Conservation (phyloP, 2,113 vertebrate species). For the Pandion haliaetus region DNA sequence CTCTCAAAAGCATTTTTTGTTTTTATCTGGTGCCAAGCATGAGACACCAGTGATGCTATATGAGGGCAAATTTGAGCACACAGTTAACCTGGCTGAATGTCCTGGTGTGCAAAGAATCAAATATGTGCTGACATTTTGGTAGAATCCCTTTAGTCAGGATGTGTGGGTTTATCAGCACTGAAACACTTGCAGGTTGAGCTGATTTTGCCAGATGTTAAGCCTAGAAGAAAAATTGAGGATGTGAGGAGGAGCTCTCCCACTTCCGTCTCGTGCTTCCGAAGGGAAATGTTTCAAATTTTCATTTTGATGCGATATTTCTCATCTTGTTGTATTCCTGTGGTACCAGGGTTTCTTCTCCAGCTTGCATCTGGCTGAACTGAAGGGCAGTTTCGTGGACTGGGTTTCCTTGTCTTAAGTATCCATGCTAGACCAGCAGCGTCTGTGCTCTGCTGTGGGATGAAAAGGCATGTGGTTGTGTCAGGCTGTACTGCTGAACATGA, state of each 20-base stretch:
- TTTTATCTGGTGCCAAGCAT: not conserved
- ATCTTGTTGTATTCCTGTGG: not conserved
- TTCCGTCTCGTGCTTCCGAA: not conserved
- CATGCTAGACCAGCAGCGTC: accelerated
- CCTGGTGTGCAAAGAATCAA: not conserved
- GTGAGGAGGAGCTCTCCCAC: not conserved
- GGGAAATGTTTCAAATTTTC: not conserved
- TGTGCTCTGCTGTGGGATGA: not conserved
- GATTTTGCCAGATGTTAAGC: not conserved
- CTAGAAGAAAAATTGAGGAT: not conserved
- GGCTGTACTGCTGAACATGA: conserved; percentile 38
- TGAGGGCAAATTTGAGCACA: not conserved
- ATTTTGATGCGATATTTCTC: not conserved
- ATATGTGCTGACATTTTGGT: not conserved
- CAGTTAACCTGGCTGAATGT: not conserved
- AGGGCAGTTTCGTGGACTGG: no score
- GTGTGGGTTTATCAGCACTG: not conserved
- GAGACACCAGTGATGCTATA: not conserved
- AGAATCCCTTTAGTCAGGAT: not conserved
- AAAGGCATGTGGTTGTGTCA: not conserved
- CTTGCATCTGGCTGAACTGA: not conserved
- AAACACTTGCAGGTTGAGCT: not conserved
- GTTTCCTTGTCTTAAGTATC: not conserved
- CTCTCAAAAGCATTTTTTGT: not conserved
- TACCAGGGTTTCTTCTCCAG: not conserved